phyloP scores from a whole-genome alignment of 92 coral and sea anemone genomes.

The Actinernus sp. region DNA sequence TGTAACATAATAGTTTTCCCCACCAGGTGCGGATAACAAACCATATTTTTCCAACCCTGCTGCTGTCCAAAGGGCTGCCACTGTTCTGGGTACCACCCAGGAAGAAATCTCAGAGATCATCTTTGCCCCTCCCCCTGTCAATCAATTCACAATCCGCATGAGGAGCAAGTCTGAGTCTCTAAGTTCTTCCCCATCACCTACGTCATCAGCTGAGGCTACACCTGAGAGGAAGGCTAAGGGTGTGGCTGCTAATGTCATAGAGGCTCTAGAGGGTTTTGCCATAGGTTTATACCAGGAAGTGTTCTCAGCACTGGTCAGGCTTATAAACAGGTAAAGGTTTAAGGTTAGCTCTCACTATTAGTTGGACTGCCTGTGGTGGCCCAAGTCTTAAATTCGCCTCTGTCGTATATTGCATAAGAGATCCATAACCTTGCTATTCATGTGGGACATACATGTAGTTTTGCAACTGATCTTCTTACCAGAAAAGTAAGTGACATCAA shows the following conservation, averaged over 20 bases:
- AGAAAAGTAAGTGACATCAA: too few species aligned
- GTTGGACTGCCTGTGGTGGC: too few species aligned
- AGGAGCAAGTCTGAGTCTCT: slow-evolving; percentile 73
- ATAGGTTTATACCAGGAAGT: slow-evolving; percentile 96
- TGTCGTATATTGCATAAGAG: too few species aligned
- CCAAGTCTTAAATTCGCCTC: too few species aligned
- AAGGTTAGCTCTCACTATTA: too few species aligned
- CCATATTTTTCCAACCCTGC: slow-evolving; percentile 97
- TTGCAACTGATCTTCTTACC: too few species aligned
- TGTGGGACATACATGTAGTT: too few species aligned
- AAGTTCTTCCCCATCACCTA: slow-evolving; percentile 46
- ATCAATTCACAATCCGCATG: slow-evolving; percentile 88
- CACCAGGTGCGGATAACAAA: slow-evolving; percentile 89
- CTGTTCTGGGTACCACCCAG: slow-evolving; percentile 84
- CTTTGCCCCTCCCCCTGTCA: slow-evolving; percentile 97
- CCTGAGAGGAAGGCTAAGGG: slow-evolving; percentile 78
- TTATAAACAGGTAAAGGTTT: slow-evolving; percentile 94
- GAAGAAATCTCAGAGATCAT: slow-evolving; percentile 93
- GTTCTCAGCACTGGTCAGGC: slow-evolving; percentile 76
- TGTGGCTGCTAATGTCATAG: slow-evolving; percentile 76
- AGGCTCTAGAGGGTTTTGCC: slow-evolving; percentile 95
- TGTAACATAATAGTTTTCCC: too few species aligned
- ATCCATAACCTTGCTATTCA: too few species aligned
- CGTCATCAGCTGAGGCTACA: slow-evolving; percentile 69
- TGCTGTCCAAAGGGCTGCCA: slow-evolving; percentile 93